Evolutionary conservation across 2,113 vertebrate genomes (phyloP).

Genomic region (Crocuta crocuta): DNA sequence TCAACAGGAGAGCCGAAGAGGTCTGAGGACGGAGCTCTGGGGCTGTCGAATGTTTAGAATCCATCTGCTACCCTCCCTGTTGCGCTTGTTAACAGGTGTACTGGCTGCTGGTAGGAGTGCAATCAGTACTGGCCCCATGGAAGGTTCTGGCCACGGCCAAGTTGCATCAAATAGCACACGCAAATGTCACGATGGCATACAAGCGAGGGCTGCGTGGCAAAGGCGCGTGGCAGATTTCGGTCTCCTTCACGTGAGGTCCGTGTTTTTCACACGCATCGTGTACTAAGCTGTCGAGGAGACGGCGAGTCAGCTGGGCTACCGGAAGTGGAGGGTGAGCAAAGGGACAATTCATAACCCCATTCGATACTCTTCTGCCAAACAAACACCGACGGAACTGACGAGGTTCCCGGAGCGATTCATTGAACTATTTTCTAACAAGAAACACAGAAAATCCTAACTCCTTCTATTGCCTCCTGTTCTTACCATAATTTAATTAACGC

Average conservation of each 20-base stretch:
- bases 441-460: not conserved
- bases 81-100: no score
- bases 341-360: not conserved
- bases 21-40: not conserved
- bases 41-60: not conserved
- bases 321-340: not conserved
- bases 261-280: fast-evolving
- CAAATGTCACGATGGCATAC: not conserved
- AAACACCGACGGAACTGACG: not conserved
- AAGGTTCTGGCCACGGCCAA: not conserved
- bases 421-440: not conserved
- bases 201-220: fast-evolving
- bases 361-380: not conserved
- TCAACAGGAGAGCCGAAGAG: not conserved
- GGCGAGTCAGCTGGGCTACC: not conserved
- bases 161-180: not conserved
- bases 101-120: not conserved
- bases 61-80: not conserved
- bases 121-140: no score
- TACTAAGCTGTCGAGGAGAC: not conserved
- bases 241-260: not conserved
- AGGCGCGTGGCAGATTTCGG: not conserved
- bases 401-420: not conserved
- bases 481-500: not conserved
- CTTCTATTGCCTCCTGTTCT: not conserved